Evolutionary conservation across 37 sponge, comb jelly and placozoan genomes (phyloP).

Genomic region (Halisarca cf. caerulea): DNA sequence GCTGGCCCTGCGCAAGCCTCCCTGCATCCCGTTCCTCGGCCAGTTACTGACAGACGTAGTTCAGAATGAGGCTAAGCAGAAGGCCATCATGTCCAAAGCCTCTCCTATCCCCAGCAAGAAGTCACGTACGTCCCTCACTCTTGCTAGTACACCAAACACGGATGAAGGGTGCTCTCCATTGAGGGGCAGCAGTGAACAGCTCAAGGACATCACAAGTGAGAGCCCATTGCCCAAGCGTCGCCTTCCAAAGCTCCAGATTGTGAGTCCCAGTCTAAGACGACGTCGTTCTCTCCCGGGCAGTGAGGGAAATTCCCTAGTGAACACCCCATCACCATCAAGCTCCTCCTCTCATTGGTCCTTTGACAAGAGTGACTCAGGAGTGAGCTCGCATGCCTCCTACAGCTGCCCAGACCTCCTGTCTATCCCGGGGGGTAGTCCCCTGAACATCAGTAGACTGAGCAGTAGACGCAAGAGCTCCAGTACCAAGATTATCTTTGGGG

Average conservation of each 20-base stretch:
- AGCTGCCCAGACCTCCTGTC: conserved; percentile 5
- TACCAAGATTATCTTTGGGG: background rate
- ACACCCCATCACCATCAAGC: conserved; percentile 11
- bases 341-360: conserved; percentile 1
- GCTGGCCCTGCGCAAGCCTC: conserved; percentile 16
- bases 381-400: conserved; percentile 15
- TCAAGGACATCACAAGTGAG: background rate
- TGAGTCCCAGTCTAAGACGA: too few relatives aligned
- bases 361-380: conserved; percentile 22
- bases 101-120: background rate
- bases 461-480: background rate
- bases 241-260: background rate
- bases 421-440: background rate
- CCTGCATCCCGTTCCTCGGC: conserved; percentile 70
- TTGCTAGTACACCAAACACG: background rate
- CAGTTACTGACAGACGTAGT: conserved; percentile 63
- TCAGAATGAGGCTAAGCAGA: conserved; percentile 20
- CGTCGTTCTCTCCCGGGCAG: background rate
- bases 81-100: background rate
- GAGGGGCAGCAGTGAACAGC: background rate
- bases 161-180: background rate
- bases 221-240: background rate
- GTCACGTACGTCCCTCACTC: background rate
- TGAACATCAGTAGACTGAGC: background rate
- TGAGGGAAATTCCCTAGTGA: background rate